Base-by-base conservation (phyloP, 2,797 vertebrate species). In the Arremon aurantiirostris region DNA sequence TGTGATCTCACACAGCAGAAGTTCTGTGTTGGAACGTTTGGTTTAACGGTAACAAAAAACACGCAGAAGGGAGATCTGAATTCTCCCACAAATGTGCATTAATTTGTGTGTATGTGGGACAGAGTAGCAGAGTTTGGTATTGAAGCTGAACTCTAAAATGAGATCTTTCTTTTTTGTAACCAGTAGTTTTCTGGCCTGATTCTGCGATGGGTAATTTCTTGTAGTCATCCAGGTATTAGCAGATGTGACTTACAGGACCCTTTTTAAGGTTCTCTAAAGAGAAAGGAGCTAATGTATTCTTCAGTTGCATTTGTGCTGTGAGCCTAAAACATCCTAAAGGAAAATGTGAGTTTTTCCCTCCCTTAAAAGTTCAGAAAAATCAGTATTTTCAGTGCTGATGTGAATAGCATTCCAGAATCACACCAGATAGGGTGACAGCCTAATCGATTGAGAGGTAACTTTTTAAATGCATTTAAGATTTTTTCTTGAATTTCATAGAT, bases 1-100 rank as follows among this genome's bases (percentile, higher is more conserved):
- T 41, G 35, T 2, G 1, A 6, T 71, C 34, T 14, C 44, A 14
- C 27, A 18, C 0, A 0, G 9, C 63, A 26, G 6, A 49, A 46
- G 23, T 79, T 55, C 34, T 32, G 14, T n/a, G 24, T 53, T 60
- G 46, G 24, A 44, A 1, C 0, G 0, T 71, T 80, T 53, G 19
- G 3, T 47, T 86, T 69, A 57, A 44, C 28, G 64, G 26, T 39
- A 57, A 44, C 2, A 6, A 22, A 85, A 66, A 63, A 27, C 2
- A 2, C 39, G 49, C n/a, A 30, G 47, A 69, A 61, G 34, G 35
- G 17, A 71, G 37, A 65, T 84, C 14, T 0, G 3, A 35, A 8
- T 69, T 32, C 27, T 72, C 22, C n/a, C 16, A n/a, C 16, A 30
- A 22, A 22, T 20, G 4, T 22, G 10, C 28, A 6, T 26, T 68